A percentile compares a stretch with the other conserved stretches of the same genome.
These are phyloP conservation scores for Mirounga angustirostris DNA, from an alignment of 2,113 vertebrate species.

Conservation along the genomic window DNA sequence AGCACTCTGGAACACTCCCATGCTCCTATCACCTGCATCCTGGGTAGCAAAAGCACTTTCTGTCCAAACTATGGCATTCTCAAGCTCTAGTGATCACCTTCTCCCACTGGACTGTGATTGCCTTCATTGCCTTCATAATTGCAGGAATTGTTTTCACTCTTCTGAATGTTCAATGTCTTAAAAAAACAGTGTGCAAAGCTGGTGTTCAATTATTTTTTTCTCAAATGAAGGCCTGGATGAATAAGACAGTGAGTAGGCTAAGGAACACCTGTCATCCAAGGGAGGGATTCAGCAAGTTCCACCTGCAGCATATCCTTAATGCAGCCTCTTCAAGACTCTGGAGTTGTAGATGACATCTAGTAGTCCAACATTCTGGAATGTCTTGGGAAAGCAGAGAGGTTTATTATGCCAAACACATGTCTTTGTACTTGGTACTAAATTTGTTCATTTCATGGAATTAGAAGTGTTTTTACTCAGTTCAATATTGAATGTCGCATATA, in stretches of 20 bases:
- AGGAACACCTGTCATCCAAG: not conserved
- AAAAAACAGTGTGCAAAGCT: not conserved
- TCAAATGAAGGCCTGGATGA: not conserved
- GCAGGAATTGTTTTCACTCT: not conserved
- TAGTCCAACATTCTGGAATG: not conserved
- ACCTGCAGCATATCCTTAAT: not conserved
- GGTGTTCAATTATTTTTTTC: not conserved
- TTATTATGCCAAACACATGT: not conserved
- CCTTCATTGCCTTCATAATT: not conserved
- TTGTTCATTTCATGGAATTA: constrained; percentile 11
- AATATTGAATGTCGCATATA: not conserved
- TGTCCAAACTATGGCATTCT: not conserved
- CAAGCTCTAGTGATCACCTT: not conserved
- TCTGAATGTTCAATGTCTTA: not conserved
- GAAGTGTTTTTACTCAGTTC: constrained; percentile 17
- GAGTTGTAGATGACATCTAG: not conserved
- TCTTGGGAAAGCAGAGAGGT: not conserved
- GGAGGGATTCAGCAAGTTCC: not conserved
- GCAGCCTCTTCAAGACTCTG: not conserved
- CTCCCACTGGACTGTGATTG: not conserved
- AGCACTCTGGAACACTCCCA: rapidly evolving
- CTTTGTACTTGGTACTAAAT: constrained; percentile 28
- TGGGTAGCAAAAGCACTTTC: not conserved
- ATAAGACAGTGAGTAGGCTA: not conserved
- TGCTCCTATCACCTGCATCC: rapidly evolving